Base-by-base conservation (phyloP, 2,888 invertebrate species). In the Augiades crinisus region DNA sequence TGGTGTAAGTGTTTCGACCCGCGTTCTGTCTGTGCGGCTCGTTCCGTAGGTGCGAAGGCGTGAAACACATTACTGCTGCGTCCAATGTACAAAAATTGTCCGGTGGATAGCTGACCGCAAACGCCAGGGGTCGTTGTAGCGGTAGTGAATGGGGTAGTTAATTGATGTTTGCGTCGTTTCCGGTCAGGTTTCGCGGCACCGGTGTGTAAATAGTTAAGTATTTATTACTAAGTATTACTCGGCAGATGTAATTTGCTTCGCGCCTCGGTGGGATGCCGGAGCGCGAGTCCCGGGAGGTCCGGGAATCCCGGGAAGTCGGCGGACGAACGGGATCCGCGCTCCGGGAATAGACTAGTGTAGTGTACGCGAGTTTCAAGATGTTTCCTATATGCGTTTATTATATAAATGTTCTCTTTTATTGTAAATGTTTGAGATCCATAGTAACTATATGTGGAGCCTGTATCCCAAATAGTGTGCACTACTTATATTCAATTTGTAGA, bases 361-460 rank as follows among this genome's bases (percentile, higher is more conserved):
- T 8, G 52, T 49, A 47, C 19, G 30, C 50, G 33, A 75, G 78
- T 70, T 72, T 79, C 72, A 77, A 81, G 77, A 83, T 81, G 85
- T 88, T 87, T 86, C 86, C 86, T 88, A 87, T 84, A 85, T 86
- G 81, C 83, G 87, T 87, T 87, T 87, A 83, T 82, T 83, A 84
- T 82, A 84, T 85, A 78, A 83, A 86, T 85, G 85, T 87, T 86
- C 82, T 78, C 81, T 68, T 86, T 85, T 87, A 86, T 87, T 88
- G 86, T 88, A 87, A 87, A 87, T 87, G 85, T 86, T 87, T 83
- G 78, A 70, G 67, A 74, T 71, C 78, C 72, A 78, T 75, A 76
- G 75, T 70, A 67, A 68, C 66, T 70, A 64, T 73, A 64, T 73
- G 70, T 66, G 80, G 75, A 76, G 71, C 69, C 69, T 67, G 77